Percentiles rank a stretch among this genome's conserved stretches.
Evolutionary conservation across 2,888 invertebrate genomes (phyloP).

Genomic region (Cepaea hortensis): DNA sequence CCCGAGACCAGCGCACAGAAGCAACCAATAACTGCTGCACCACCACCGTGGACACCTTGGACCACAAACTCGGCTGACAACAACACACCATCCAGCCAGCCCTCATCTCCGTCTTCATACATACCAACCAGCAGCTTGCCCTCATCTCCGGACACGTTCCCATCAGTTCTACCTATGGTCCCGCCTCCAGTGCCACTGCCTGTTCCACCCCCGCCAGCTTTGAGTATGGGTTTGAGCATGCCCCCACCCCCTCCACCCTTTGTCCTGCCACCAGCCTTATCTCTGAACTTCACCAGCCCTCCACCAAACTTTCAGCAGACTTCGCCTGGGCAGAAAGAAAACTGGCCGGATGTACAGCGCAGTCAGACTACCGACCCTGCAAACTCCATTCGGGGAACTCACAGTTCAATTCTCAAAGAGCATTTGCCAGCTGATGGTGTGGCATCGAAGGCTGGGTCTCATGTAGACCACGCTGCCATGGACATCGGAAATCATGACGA

Average conservation of each 20-base stretch:
- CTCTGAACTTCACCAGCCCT: conserved; percentile 34
- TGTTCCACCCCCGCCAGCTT: conserved; percentile 41
- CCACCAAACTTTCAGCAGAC: conserved; percentile 49
- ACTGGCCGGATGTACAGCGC: conserved; percentile 50
- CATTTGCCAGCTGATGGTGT: conserved; percentile 40
- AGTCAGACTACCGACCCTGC: conserved; percentile 8
- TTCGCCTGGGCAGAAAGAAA: conserved; percentile 56
- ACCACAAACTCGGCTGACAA: conserved; percentile 56
- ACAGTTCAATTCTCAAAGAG: conserved; percentile 46
- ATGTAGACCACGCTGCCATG: conserved; percentile 37
- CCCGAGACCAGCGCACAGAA: conserved; percentile 34
- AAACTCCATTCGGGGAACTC: neutral
- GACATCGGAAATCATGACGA: conserved; percentile 41
- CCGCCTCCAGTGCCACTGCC: conserved; percentile 48
- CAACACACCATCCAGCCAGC: conserved; percentile 42
- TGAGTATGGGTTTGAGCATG: conserved; percentile 41
- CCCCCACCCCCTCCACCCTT: conserved; percentile 48
- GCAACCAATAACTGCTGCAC: conserved; percentile 10
- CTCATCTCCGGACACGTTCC: conserved; percentile 41
- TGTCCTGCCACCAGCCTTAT: conserved; percentile 22
- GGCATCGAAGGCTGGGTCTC: neutral
- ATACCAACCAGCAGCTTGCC: conserved; percentile 24
- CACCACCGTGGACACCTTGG: conserved; percentile 66
- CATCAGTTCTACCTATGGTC: conserved; percentile 39
- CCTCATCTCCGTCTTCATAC: conserved; percentile 40